Evolutionary conservation across 2,888 invertebrate species (phyloP).

Genomic region (Euplagia quadripunctaria): DNA sequence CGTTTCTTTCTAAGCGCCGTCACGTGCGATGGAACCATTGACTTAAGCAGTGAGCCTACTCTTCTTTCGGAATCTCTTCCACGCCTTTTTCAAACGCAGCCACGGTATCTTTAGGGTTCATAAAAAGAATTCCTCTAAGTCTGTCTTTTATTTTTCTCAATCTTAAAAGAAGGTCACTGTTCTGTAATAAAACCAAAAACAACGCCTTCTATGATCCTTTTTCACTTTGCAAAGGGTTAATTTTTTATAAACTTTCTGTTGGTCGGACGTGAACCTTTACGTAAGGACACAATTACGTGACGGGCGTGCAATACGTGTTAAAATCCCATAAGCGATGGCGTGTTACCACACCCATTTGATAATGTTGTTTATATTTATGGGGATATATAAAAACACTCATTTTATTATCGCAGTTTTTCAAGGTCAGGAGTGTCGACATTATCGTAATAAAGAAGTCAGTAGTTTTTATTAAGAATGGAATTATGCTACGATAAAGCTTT

Average conservation of each 20-base stretch:
- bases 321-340: constrained; percentile 29
- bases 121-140: no score
- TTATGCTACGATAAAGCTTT: background rate
- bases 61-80: no score
- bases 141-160: no score
- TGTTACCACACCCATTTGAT: constrained; percentile 41
- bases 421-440: background rate
- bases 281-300: background rate
- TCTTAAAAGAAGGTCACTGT: background rate
- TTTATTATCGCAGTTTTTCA: constrained; percentile 14
- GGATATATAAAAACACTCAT: constrained; percentile 9
- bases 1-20: no score
- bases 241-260: background rate
- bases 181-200: background rate
- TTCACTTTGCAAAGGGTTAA: background rate
- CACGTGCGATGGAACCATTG: no score
- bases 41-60: no score
- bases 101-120: no score
- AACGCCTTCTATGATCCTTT: background rate
- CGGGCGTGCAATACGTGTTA: constrained; percentile 17
- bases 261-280: background rate
- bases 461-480: background rate
- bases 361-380: constrained; percentile 32
- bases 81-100: no score
- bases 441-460: background rate